Base-by-base conservation (phyloP, 2,888 invertebrate genomes). In the Leptogaster cylindrica region DNA sequence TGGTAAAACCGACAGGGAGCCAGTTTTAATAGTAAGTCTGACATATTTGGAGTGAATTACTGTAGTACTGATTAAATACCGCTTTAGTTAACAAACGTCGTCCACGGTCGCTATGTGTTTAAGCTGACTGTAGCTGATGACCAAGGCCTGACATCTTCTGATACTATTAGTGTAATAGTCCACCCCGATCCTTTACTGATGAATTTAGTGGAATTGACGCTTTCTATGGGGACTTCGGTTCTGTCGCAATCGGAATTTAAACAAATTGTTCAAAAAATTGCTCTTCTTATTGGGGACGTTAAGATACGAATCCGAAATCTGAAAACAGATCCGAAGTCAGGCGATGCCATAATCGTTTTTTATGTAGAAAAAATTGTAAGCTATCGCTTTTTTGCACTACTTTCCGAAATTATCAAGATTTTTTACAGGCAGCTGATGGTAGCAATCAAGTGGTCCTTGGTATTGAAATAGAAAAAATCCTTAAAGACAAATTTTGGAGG, bases 91-190 rank as follows among this genome's bases (percentile, higher is more conserved):
- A 88, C 91, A n/a, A 90, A 93, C 78, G 84, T 95, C 64, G 90
- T 93, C 51, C 88, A 91, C 2, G 97, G 96, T 0, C 87, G 90
- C 71, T 97, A 96, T 77, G 87, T 93, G 2, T 96, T 95, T 77
- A 90, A 89, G 75, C 82, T 97, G 67, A 91, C 90, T n/a, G 95
- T 97, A 1, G 89, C 85, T 39, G 97, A 97, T 79, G 92, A 92
- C 72, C 95, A 96, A 78, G 96, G 96, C 0, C 83, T 92, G 65
- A 88, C 88, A 0, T 88, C 87, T 72, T 88, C 89, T 12, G 95
- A 96, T 78, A 89, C 90, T 0, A 93, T 93, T 18, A 91, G 91
- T 65, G 85, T 97, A 73, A 87, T 90, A 73, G 91, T 97, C 0
- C 92, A 92, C 76, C 81, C 85, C 72, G 92, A 94, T 82, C 89